Percentiles rank a stretch among this genome's conserved stretches.
Conservation (phyloP, 2,113 vertebrate species). For the Albula glossodonta region DNA sequence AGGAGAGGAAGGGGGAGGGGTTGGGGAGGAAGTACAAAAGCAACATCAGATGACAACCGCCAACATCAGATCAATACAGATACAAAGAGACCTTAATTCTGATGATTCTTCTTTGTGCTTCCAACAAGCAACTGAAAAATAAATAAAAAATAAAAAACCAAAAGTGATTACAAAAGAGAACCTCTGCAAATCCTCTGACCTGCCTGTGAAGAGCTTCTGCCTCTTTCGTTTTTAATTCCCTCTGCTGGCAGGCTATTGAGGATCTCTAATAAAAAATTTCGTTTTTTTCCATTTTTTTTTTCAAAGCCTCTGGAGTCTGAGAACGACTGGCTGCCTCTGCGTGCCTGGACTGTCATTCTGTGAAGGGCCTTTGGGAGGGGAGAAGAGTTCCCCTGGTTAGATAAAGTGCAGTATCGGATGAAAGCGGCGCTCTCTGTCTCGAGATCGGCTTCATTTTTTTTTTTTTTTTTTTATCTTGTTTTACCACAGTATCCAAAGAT, state of each 20-base stretch:
- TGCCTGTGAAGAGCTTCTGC: constrained; percentile 26
- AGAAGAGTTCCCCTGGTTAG: background rate
- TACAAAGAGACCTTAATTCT: constrained; percentile 27
- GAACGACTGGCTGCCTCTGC: background rate
- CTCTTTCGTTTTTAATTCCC: constrained; percentile 38
- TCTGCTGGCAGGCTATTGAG: constrained; percentile 32
- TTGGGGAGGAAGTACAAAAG: constrained; percentile 26
- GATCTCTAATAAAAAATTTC: constrained; percentile 41
- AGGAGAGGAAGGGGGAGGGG: background rate
- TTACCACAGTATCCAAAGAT: background rate
- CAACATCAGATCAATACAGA: constrained; percentile 30
- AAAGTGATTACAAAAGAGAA: constrained; percentile 31
- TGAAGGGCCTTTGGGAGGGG: background rate
- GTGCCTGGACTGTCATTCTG: background rate
- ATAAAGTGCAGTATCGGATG: background rate
- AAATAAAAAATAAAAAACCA: constrained; percentile 3
- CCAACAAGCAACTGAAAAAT: background rate
- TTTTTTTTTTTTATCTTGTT: constrained; percentile 7
- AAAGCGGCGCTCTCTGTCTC: background rate
- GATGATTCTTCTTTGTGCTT: background rate
- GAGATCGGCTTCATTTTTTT: background rate
- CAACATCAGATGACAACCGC: constrained; percentile 32
- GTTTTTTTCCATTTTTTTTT: background rate
- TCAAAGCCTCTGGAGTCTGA: background rate
- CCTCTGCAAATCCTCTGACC: constrained; percentile 22